Conservation (phyloP, 2,113 vertebrate genomes). For the Synchiropus splendidus region DNA sequence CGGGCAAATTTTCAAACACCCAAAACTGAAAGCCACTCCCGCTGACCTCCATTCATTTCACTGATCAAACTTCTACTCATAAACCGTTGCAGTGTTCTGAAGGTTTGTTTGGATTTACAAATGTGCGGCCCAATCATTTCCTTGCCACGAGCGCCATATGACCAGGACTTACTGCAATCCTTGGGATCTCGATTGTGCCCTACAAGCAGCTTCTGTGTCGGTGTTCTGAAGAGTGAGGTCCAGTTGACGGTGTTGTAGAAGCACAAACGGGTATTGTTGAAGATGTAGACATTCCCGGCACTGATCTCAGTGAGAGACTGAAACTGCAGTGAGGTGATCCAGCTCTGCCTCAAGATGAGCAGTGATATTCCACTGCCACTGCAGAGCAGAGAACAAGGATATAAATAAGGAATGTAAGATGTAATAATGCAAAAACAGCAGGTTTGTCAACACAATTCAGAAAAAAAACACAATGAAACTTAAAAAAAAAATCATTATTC, state of each 20-base stretch:
- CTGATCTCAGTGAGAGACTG: slow-evolving; percentile 93
- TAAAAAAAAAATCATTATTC: no score
- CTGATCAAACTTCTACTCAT: no score
- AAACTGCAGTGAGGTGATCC: slow-evolving; percentile 87
- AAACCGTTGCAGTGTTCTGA: no score
- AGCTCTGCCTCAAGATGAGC: slow-evolving; percentile 91
- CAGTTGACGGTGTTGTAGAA: slow-evolving; percentile 98
- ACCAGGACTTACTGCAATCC: slow-evolving; percentile 83
- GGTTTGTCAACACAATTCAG: no score
- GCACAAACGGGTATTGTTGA: slow-evolving; percentile 93
- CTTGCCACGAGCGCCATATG: no score
- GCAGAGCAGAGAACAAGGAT: not conserved
- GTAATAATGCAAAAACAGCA: no score
- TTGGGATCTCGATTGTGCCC: slow-evolving; percentile 82
- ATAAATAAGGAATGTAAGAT: not conserved
- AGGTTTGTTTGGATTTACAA: no score
- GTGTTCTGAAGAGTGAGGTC: slow-evolving; percentile 86
- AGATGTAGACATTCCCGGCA: slow-evolving; percentile 92
- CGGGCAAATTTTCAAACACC: no score
- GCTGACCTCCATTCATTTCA: no score
- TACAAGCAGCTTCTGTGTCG: slow-evolving; percentile 82
- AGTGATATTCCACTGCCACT: slow-evolving; percentile 83
- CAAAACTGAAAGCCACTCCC: no score
- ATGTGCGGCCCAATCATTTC: no score
- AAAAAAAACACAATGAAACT: no score